Conservation (phyloP, 2,113 vertebrate genomes). For the Hemiprocne comata region DNA sequence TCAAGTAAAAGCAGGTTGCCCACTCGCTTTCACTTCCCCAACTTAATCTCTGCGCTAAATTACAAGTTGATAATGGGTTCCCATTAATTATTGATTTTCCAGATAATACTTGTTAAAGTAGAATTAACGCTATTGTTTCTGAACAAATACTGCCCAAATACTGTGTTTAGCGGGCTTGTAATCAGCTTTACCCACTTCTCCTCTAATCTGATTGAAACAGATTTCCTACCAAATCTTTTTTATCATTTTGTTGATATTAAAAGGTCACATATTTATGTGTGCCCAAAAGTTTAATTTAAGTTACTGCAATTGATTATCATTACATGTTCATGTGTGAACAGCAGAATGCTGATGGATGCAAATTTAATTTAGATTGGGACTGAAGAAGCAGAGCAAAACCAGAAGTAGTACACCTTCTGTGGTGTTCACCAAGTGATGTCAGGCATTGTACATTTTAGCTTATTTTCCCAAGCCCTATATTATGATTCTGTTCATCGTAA, state of each 20-base stretch:
- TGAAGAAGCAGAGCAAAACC: neutral
- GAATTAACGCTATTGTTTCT: slow-evolving; percentile 82
- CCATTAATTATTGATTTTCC: slow-evolving; percentile 79
- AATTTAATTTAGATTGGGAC: slow-evolving; percentile 44
- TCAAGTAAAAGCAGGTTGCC: slow-evolving; percentile 64
- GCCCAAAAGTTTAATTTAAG: slow-evolving; percentile 78
- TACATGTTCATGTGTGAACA: neutral
- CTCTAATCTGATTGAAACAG: slow-evolving; percentile 87
- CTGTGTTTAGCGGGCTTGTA: slow-evolving; percentile 82
- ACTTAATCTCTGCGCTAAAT: slow-evolving; percentile 24
- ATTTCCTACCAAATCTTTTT: slow-evolving; percentile 84
- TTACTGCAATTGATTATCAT: slow-evolving; percentile 63
- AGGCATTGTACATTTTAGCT: slow-evolving; percentile 65
- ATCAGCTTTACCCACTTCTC: slow-evolving; percentile 89
- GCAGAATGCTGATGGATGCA: neutral
- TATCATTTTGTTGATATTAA: slow-evolving; percentile 84
- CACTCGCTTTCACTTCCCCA: slow-evolving; percentile 48
- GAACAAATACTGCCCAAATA: slow-evolving; percentile 79
- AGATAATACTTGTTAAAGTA: slow-evolving; percentile 78
- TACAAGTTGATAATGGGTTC: slow-evolving; percentile 67
- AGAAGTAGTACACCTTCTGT: neutral
- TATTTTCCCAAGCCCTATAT: slow-evolving; percentile 75
- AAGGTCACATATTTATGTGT: slow-evolving; percentile 78
- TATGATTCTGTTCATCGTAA: slow-evolving; percentile 79
- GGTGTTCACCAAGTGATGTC: slow-evolving; percentile 25